phyloP scores from a whole-genome alignment of 2,113 vertebrate species.

The Ammospiza caudacuta region DNA sequence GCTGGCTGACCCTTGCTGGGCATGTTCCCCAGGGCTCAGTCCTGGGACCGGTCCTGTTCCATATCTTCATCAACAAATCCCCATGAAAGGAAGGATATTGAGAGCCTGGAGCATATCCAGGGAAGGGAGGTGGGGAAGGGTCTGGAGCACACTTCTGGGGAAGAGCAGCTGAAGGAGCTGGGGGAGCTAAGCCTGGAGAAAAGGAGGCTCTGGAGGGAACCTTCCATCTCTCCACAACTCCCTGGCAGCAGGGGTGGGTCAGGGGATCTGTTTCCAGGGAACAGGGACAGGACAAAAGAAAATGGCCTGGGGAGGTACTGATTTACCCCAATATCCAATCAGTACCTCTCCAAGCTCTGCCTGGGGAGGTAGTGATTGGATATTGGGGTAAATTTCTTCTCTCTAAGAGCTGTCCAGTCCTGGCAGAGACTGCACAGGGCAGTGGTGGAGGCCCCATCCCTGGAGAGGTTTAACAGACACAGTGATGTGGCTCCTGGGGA shows the following conservation, averaged over 20 bases:
- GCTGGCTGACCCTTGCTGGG: not conserved
- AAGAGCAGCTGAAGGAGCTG: not conserved
- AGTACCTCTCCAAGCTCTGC: not conserved
- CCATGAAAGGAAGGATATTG: not conserved
- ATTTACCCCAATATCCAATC: too few relatives aligned
- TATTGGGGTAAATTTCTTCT: not conserved
- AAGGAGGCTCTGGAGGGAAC: not conserved
- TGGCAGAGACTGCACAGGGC: not conserved
- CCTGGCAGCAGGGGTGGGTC: accelerated
- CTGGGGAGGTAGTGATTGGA: not conserved
- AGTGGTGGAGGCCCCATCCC: not conserved
- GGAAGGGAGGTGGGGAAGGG: not conserved
- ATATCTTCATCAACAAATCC: accelerated
- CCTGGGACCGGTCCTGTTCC: accelerated
- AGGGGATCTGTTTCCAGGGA: not conserved
- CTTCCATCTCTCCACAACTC: not conserved
- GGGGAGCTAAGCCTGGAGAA: not conserved
- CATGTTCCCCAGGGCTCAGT: not conserved
- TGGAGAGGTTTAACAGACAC: not conserved
- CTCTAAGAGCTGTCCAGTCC: not conserved
- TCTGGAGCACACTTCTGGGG: not conserved
- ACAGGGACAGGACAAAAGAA: not conserved
- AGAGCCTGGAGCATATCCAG: not conserved
- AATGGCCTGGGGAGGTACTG: accelerated
- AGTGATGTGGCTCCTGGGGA: not conserved